Percentiles rank a stretch among this genome's conserved stretches.
Conservation (phyloP, 2,113 vertebrate genomes). For the Ochotona princeps region DNA sequence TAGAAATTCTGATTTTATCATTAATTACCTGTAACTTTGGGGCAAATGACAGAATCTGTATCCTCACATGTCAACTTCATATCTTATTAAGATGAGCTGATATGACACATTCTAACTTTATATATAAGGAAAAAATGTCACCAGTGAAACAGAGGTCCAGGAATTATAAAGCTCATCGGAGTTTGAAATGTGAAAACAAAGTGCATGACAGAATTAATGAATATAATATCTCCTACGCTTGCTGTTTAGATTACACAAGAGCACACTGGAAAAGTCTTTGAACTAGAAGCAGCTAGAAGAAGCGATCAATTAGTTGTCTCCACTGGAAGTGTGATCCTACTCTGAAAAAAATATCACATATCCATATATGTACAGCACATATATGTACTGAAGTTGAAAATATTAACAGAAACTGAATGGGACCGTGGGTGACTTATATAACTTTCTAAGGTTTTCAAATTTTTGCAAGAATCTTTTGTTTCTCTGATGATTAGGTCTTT, state of each 20-base stretch:
- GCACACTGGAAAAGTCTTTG: not conserved
- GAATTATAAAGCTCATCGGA: not conserved
- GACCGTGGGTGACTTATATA: not conserved
- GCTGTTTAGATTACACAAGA: not conserved
- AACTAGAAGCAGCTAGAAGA: not conserved
- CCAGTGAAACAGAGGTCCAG: not conserved
- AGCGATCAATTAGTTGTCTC: not conserved
- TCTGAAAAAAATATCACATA: constrained; percentile 15
- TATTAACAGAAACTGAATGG: not conserved
- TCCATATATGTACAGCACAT: not conserved
- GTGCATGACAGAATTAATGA: not conserved
- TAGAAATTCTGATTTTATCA: not conserved
- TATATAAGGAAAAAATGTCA: not conserved
- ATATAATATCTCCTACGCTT: not conserved
- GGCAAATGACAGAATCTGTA: not conserved
- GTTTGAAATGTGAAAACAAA: not conserved
- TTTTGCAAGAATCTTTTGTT: not conserved
- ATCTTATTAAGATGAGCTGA: too few relatives aligned
- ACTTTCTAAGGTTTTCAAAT: not conserved
- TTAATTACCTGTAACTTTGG: constrained; percentile 1
- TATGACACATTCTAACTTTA: not conserved
- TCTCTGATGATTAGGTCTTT: constrained; percentile 29
- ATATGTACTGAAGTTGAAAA: not conserved
- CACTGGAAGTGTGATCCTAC: not conserved
- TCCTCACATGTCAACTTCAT: not conserved